These are phyloP conservation scores for Drosophila eugracilis DNA, from an alignment of 1,140 invertebrate genomes.

Conservation along the genomic window DNA sequence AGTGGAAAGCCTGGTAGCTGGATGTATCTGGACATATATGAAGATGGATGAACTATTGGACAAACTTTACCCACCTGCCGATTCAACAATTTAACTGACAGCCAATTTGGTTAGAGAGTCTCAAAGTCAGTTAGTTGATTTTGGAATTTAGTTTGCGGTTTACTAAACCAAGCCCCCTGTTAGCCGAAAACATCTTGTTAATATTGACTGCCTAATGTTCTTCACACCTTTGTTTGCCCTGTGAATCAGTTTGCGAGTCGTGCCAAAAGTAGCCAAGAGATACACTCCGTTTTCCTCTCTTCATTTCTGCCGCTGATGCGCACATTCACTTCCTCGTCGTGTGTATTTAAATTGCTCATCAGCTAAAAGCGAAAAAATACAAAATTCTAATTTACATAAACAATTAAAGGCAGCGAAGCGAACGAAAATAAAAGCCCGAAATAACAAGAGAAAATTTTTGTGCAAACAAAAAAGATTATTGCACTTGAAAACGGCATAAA, in stretches of 20 bases:
- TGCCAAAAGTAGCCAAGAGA: constrained; percentile 47
- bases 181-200: constrained; percentile 35
- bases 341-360: constrained; percentile 71
- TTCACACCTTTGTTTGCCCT: constrained; percentile 69
- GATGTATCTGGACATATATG: constrained; percentile 35
- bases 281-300: constrained; percentile 15
- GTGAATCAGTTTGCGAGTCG: constrained; percentile 17
- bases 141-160: constrained; percentile 21
- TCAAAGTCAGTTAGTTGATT: constrained; percentile 13
- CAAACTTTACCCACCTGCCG: constrained; percentile 32
- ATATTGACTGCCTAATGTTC: constrained; percentile 44
- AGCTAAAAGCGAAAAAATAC: constrained; percentile 29
- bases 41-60: constrained; percentile 58
- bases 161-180: constrained; percentile 17
- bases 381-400: constrained; percentile 78
- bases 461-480: constrained; percentile 40
- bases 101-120: constrained; percentile 33
- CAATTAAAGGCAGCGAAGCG: constrained; percentile 66
- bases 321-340: constrained; percentile 68
- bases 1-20: constrained; percentile 3
- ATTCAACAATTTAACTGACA: constrained; percentile 4
- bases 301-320: constrained; percentile 16
- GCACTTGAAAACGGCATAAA: constrained; percentile 32
- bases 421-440: constrained; percentile 29
- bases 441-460: constrained; percentile 18